phyloP scores from a whole-genome alignment of 2,888 invertebrate species.

The Mythimna lalbum region DNA sequence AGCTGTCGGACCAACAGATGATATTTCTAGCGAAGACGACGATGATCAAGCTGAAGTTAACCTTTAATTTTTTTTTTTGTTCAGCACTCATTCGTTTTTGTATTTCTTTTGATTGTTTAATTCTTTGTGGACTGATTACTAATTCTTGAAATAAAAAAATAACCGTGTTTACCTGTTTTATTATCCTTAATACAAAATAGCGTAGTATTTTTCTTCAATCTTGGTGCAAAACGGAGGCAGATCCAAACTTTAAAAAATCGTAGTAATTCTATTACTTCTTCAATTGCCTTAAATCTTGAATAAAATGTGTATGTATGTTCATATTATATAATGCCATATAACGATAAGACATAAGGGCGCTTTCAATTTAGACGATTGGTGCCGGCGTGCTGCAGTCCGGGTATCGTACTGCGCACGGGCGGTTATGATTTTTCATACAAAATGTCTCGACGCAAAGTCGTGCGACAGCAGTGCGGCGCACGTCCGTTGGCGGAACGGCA shows the following conservation, averaged over 20 bases:
- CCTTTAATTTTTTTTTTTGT: neutral
- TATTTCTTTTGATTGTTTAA: neutral
- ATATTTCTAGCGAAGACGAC: too few relatives aligned
- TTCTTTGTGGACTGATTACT: neutral
- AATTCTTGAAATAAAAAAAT: neutral
- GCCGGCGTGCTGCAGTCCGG: too few relatives aligned
- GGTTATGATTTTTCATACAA: too few relatives aligned
- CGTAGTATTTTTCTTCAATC: neutral
- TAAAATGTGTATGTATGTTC: neutral
- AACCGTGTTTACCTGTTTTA: neutral
- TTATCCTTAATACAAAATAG: neutral
- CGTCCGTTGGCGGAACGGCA: too few relatives aligned
- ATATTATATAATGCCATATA: constrained; percentile 1
- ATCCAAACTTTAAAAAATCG: constrained; percentile 14
- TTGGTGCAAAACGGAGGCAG: constrained; percentile 14
- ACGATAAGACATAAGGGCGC: neutral
- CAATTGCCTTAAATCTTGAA: neutral
- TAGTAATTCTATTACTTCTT: neutral
- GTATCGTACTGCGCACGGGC: too few relatives aligned
- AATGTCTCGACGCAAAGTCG: too few relatives aligned
- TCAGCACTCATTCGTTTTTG: neutral
- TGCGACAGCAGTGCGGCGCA: too few relatives aligned
- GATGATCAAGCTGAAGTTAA: neutral
- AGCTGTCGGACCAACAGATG: too few relatives aligned
- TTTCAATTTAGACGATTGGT: too few relatives aligned